A percentile compares a stretch with the other conserved stretches of the same genome.
Evolutionary conservation across 2,113 vertebrate species (phyloP).

Genomic region (Pachypanchax playfairii): DNA sequence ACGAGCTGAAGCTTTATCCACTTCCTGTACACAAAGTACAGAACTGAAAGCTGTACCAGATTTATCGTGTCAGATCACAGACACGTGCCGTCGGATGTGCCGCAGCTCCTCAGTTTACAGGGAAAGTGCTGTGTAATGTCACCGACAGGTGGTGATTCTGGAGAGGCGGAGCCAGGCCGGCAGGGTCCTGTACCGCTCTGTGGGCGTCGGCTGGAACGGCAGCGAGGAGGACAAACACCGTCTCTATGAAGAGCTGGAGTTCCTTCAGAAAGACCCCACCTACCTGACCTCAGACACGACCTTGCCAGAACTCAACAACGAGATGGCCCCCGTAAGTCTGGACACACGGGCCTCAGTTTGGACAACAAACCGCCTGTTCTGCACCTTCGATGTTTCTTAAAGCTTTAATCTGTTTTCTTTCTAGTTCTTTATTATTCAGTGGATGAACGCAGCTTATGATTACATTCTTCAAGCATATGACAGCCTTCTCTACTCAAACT

Average conservation of each 20-base stretch:
- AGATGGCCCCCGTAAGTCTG: conserved; percentile 88
- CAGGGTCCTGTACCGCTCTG: conserved; percentile 82
- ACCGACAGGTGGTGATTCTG: conserved; percentile 87
- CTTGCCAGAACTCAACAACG: conserved; percentile 88
- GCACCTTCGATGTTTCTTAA: background rate
- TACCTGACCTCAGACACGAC: conserved; percentile 85
- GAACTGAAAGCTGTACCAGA: background rate
- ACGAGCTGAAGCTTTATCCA: background rate
- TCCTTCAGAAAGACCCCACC: conserved; percentile 86
- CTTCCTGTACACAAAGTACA: background rate
- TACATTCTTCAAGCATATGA: conserved; percentile 87
- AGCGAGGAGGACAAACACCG: conserved; percentile 86
- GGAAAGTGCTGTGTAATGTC: conserved; percentile 7
- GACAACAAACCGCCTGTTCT: background rate
- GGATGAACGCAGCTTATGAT: conserved; percentile 84
- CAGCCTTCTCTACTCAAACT: conserved; percentile 90
- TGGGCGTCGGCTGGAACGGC: conserved; percentile 89
- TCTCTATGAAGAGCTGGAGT: conserved; percentile 88
- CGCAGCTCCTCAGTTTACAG: conserved; percentile 16
- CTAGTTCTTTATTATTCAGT: conserved; percentile 90
- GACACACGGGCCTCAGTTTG: background rate
- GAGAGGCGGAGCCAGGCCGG: conserved; percentile 87
- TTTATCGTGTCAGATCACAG: conserved; percentile 26
- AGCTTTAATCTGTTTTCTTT: background rate
- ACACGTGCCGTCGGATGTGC: conserved; percentile 3